Percentiles rank a stretch among this genome's conserved stretches.
phyloP scores from a whole-genome alignment of 37 sponge, comb jelly and placozoan genomes.

The Diacarnus erythraeanus region DNA sequence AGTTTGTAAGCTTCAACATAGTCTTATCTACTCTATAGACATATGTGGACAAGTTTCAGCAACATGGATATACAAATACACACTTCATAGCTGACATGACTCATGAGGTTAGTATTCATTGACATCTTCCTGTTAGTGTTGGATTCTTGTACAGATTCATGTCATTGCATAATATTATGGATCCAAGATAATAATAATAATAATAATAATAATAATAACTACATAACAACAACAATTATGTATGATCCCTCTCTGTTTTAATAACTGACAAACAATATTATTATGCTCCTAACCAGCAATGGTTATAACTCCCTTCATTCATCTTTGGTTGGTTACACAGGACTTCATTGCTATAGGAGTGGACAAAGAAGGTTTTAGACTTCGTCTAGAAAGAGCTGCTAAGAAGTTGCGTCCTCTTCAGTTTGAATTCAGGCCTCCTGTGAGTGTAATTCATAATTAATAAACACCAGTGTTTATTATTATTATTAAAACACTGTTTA shows the following conservation, averaged over 20 bases:
- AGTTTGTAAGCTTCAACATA: no score
- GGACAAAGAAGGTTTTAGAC: slow-evolving; percentile 50
- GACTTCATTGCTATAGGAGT: slow-evolving; percentile 77
- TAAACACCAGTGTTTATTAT: no score
- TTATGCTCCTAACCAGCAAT: no score
- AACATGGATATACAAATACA: slow-evolving; percentile 50
- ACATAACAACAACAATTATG: no score
- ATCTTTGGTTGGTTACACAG: slow-evolving; percentile 15
- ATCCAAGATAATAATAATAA: no score
- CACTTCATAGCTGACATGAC: slow-evolving; percentile 48
- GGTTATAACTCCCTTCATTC: no score
- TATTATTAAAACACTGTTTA: no score
- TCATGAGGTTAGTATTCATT: slow-evolving; percentile 6
- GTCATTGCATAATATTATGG: not conserved
- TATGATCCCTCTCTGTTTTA: no score
- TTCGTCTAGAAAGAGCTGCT: slow-evolving; percentile 54
- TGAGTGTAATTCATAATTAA: no score
- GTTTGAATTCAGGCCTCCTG: slow-evolving; percentile 56
- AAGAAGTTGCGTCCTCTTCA: slow-evolving; percentile 46
- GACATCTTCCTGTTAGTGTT: not conserved
- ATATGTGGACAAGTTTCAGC: slow-evolving; percentile 39
- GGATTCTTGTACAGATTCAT: not conserved
- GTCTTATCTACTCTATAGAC: slow-evolving; percentile 17
- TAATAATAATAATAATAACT: no score
- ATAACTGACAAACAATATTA: no score